phyloP scores from a whole-genome alignment of 2,113 vertebrate genomes.

The Gila orcuttii region DNA sequence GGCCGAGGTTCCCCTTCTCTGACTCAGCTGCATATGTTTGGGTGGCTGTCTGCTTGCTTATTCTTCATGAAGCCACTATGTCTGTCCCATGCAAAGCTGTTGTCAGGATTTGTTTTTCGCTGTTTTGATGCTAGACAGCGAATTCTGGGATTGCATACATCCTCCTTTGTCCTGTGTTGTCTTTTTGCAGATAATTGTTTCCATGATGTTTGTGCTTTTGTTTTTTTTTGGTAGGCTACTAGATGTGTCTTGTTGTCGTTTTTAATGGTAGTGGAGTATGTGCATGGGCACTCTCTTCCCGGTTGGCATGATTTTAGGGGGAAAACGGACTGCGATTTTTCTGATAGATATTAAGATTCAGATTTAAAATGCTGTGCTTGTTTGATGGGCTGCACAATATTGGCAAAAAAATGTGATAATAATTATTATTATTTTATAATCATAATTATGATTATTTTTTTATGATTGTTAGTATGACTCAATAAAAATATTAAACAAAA shows the following conservation, averaged over 20 bases:
- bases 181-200: not conserved
- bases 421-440: not conserved
- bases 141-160: conserved; percentile 1
- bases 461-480: not conserved
- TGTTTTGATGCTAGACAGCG: not conserved
- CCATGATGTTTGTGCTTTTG: not conserved
- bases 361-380: not conserved
- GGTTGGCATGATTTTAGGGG: not conserved
- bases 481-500: not conserved
- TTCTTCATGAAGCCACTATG: conserved; percentile 12
- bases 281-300: not conserved
- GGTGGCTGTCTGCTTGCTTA: conserved; percentile 17
- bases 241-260: not conserved
- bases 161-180: not conserved
- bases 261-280: not conserved
- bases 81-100: not conserved
- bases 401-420: too few species aligned
- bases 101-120: not conserved
- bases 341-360: not conserved
- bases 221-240: not conserved
- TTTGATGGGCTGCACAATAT: not conserved
- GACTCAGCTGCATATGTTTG: conserved; percentile 40
- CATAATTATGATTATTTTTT: not conserved
- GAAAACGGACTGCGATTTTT: not conserved
- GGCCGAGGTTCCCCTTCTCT: conserved; percentile 18